Conservation (phyloP, 2,113 vertebrate genomes). For the Odontophorus gujanensis region DNA sequence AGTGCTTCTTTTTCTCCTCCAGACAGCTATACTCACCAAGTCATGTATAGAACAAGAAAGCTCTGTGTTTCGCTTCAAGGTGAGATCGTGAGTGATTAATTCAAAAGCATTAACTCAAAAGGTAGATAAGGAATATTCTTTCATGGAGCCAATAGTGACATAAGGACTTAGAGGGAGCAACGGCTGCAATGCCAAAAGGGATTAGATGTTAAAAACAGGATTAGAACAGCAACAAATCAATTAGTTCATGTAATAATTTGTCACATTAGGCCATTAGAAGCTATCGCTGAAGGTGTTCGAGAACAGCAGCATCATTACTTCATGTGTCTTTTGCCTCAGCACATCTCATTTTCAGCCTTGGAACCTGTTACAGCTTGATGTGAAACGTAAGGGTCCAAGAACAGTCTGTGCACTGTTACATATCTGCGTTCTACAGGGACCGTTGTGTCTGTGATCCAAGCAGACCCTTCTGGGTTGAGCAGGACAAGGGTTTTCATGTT, state of each 20-base stretch:
- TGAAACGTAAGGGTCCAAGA: neutral
- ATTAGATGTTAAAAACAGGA: neutral
- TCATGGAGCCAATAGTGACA: constrained; percentile 7
- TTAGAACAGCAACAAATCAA: constrained; percentile 20
- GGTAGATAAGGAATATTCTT: neutral
- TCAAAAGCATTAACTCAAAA: neutral
- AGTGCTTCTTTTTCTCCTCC: neutral
- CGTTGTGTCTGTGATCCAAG: fast-evolving
- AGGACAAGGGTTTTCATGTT: neutral
- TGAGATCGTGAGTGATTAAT: neutral
- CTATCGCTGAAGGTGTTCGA: neutral
- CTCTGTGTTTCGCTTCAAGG: constrained; percentile 9
- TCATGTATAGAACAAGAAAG: constrained; percentile 15
- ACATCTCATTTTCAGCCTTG: neutral
- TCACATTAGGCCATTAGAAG: neutral
- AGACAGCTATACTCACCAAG: constrained; percentile 1
- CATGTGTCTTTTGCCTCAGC: neutral
- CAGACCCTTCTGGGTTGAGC: neutral
- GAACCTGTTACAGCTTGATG: neutral
- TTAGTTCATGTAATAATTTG: constrained; percentile 47
- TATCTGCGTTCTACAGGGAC: neutral
- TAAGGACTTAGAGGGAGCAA: neutral
- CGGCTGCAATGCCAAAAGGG: neutral
- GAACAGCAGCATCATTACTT: constrained; percentile 15
- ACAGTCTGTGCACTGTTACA: neutral